A percentile compares a stretch with the other conserved stretches of the same genome.
These are phyloP conservation scores for Digitonthophagus gazella DNA, from an alignment of 2,888 invertebrate genomes.

Conservation along the genomic window DNA sequence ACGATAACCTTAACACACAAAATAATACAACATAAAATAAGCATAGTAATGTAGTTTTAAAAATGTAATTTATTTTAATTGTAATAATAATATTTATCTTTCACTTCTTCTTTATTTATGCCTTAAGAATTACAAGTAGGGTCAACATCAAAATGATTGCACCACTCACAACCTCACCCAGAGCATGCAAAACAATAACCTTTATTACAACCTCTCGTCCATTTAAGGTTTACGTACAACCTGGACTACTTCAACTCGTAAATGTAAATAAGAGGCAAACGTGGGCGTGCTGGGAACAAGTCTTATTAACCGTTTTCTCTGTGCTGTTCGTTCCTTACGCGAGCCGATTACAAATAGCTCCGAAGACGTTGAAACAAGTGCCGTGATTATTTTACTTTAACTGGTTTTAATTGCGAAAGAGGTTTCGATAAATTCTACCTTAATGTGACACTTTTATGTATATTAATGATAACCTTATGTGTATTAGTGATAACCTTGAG, in stretches of 20 bases:
- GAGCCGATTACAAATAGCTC: not conserved
- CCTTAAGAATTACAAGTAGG: not conserved
- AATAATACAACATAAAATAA: too few species aligned
- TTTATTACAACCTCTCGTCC: not conserved
- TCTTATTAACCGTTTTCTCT: conserved; percentile 14
- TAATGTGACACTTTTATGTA: not conserved
- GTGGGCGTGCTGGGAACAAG: conserved; percentile 12
- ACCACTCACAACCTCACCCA: not conserved
- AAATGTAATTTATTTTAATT: not conserved
- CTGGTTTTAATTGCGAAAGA: not conserved
- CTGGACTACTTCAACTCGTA: not conserved
- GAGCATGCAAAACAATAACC: not conserved
- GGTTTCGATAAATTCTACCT: not conserved
- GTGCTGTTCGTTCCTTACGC: conserved; percentile 12
- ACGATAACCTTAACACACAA: too few species aligned
- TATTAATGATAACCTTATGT: too few species aligned
- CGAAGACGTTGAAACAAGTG: not conserved
- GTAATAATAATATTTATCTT: not conserved
- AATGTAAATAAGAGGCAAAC: conserved; percentile 4
- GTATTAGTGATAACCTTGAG: too few species aligned
- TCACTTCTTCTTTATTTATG: too few species aligned
- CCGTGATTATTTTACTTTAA: not conserved
- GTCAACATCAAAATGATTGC: not conserved
- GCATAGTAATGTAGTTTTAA: not conserved
- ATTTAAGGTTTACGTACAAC: not conserved